phyloP scores from a whole-genome alignment of 1,140 invertebrate genomes.

The Drosophila burlai region DNA sequence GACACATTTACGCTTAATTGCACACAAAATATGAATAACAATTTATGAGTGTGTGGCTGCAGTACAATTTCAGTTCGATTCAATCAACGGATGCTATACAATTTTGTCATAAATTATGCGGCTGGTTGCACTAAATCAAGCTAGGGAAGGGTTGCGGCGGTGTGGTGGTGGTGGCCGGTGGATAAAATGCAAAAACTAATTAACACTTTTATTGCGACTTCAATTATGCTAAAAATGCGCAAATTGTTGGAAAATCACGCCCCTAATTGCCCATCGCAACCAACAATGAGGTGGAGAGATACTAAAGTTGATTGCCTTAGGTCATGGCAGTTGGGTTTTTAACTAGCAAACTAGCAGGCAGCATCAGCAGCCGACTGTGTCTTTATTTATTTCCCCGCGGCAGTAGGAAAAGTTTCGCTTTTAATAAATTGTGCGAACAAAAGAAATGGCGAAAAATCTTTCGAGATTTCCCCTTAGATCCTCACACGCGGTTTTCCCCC shows the following conservation, averaged over 20 bases:
- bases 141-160: conserved; percentile 14
- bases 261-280: conserved; percentile 75
- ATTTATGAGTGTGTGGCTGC: conserved; percentile 31
- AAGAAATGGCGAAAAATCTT: conserved; percentile 45
- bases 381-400: conserved; percentile 64
- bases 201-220: conserved; percentile 81
- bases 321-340: conserved; percentile 76
- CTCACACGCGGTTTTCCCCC: conserved; percentile 63
- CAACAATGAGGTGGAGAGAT: conserved; percentile 50
- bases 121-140: conserved; percentile 76
- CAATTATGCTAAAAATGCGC: conserved; percentile 81
- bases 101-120: conserved; percentile 78
- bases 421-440: conserved; percentile 73
- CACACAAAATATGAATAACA: conserved; percentile 46
- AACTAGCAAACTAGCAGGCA: conserved; percentile 15
- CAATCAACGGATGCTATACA: conserved; percentile 64
- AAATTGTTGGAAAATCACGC: conserved; percentile 80
- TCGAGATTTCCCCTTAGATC: conserved; percentile 45
- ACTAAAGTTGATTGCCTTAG: conserved; percentile 60
- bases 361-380: conserved; percentile 19
- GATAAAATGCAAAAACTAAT: conserved; percentile 77
- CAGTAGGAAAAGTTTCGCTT: conserved; percentile 59
- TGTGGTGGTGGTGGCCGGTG: background rate
- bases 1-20: conserved; percentile 40
- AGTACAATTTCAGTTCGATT: conserved; percentile 52